Evolutionary conservation across 2,113 vertebrate genomes (phyloP), one percentile per base, ranked within the genome.

Genomic region (Ardeotis arabs): DNA sequence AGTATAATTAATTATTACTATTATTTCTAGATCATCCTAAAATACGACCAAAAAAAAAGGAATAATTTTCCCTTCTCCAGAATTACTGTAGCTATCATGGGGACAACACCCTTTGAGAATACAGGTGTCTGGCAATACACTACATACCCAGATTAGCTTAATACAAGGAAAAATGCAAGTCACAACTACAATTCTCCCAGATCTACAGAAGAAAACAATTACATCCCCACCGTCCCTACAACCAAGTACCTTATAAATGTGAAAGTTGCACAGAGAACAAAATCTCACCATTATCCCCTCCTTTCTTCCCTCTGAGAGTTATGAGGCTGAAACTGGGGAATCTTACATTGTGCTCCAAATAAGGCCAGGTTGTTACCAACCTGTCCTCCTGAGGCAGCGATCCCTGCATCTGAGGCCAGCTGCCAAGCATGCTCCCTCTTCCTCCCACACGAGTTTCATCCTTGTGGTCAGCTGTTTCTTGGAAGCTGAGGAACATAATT

Each of bases 401-500:
- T 50, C 92, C 45, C 73, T 69, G 80, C 0, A 0, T 89, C 77
- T 72, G 58, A 78, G 90, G 84, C 39, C 80, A 84, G 90, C 70
- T 96, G 93, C 90, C 95, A 96, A 87, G 45, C 77, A 87, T 62
- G 86, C 11, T 96, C 58, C 77, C 63, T 91, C 53, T 93, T 87
- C 90, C 90, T 96, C 96, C 95, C 92, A 95, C 95, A 41, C 39
- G 1, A 84, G 84, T 96, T 95, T 96, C 86, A 89, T 89, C 81
- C 90, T 62, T 91, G 95, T 69, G 96, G 96, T 96, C 95, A 95
- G 92, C 77, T 84, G 84, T 87, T 96, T 96, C 90, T 96, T 95
- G 94, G 94, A 96, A 96, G 56, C 92, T 73, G 56, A 66, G 58
- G 83, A 95, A 22, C 80, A 89, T 95, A 94, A 96, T 10, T 96